phyloP scores from a whole-genome alignment of 2,797 vertebrate genomes.

The Lutjanus argentimaculatus region DNA sequence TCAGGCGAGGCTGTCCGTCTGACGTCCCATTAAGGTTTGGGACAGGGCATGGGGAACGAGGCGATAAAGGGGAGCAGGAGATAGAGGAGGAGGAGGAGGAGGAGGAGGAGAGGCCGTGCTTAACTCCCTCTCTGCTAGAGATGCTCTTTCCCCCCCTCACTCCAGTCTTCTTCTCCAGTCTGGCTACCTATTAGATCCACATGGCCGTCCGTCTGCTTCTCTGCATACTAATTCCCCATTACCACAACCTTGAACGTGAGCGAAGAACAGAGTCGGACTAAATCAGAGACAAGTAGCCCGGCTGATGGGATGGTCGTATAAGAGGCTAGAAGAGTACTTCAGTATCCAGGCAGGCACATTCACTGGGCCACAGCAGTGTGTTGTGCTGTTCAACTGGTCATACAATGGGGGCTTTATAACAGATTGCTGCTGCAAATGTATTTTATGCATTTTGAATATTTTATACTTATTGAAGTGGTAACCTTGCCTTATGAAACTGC shows the following conservation, averaged over 20 bases:
- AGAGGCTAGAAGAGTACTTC: constrained; percentile 52
- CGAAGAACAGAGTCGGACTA: constrained; percentile 50
- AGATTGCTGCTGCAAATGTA: not conserved
- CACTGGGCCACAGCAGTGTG: constrained; percentile 2
- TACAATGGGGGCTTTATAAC: not conserved
- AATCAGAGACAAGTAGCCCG: constrained; percentile 47
- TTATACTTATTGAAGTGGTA: not conserved
- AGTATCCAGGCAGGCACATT: constrained; percentile 30
- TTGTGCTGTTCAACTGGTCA: constrained; percentile 8
- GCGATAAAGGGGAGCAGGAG: constrained; percentile 53
- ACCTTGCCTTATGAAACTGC: not conserved
- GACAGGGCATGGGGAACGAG: constrained; percentile 70
- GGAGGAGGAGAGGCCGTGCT: constrained; percentile 55
- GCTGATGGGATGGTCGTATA: constrained; percentile 41
- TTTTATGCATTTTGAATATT: not conserved
- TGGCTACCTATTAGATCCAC: constrained; percentile 79
- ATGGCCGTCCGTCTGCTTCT: constrained; percentile 73
- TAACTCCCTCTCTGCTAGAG: constrained; percentile 46
- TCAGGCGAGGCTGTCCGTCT: constrained; percentile 79
- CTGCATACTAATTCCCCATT: constrained; percentile 86
- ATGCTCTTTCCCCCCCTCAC: constrained; percentile 42
- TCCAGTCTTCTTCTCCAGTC: constrained; percentile 73
- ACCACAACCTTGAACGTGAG: constrained; percentile 72
- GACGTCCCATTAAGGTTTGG: constrained; percentile 86
- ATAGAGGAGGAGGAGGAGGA: constrained; percentile 29